These are phyloP conservation scores for Drosophila tani DNA, from an alignment of 1,140 invertebrate genomes.

Conservation along the genomic window DNA sequence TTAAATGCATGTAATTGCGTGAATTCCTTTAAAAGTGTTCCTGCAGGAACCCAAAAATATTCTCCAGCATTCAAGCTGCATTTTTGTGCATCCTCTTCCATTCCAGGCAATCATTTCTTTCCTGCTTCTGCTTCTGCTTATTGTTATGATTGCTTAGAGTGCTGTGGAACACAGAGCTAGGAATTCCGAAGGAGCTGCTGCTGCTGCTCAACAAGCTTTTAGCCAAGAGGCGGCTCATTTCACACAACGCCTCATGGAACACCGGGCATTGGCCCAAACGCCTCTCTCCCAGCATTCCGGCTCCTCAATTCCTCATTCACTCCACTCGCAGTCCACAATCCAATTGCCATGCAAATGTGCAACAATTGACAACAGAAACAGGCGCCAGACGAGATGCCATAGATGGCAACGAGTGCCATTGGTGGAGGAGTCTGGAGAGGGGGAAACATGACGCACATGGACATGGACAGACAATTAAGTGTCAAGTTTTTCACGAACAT, in stretches of 20 bases:
- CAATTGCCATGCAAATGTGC: slow-evolving; percentile 69
- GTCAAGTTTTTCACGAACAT: slow-evolving; percentile 80
- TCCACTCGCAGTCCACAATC: slow-evolving; percentile 14
- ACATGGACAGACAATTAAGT: slow-evolving; percentile 74
- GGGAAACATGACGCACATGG: slow-evolving; percentile 26
- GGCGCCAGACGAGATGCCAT: slow-evolving; percentile 70
- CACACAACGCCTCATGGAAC: slow-evolving; percentile 48
- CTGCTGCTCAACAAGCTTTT: slow-evolving; percentile 33
- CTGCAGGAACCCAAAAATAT: neutral
- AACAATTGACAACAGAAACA: slow-evolving; percentile 82
- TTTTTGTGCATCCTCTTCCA: neutral
- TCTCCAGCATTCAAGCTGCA: neutral
- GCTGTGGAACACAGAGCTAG: slow-evolving; percentile 19
- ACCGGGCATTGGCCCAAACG: slow-evolving; percentile 68
- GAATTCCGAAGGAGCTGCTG: slow-evolving; percentile 12
- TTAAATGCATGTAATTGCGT: neutral
- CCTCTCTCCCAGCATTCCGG: slow-evolving; percentile 11
- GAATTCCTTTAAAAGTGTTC: slow-evolving; percentile 11
- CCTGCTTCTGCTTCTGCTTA: slow-evolving; percentile 9
- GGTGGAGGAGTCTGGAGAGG: neutral
- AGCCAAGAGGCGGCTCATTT: slow-evolving; percentile 53
- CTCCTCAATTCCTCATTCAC: neutral
- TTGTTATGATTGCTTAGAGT: slow-evolving; percentile 32
- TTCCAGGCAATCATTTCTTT: slow-evolving; percentile 6
- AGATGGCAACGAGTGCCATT: slow-evolving; percentile 35